Percentiles rank a stretch among this genome's conserved stretches.
These are phyloP conservation scores for Drosophila ogumai DNA, from an alignment of 1,140 invertebrate genomes.

Conservation along the genomic window DNA sequence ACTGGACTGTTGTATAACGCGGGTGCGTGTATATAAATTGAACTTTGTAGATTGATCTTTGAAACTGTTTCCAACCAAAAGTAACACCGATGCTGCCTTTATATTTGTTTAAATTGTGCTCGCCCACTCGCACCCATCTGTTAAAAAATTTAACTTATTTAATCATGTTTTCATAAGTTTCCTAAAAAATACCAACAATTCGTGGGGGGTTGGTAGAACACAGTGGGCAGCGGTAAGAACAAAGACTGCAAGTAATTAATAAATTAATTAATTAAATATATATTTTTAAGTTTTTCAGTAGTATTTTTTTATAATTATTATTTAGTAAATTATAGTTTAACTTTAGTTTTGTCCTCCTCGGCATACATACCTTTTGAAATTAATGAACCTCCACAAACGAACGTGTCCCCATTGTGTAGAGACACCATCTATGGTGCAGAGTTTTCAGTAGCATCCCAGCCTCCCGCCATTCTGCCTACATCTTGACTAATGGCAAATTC, in stretches of 20 bases:
- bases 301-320: no score
- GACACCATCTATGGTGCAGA: not conserved
- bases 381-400: constrained; percentile 2
- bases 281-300: no score
- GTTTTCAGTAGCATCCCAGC: not conserved
- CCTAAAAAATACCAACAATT: no score
- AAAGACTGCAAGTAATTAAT: not conserved
- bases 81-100: no score
- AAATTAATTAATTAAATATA: no score
- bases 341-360: no score
- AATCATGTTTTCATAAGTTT: no score
- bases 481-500: not conserved
- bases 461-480: not conserved
- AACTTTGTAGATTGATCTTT: not conserved
- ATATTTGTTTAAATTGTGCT: not conserved
- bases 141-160: no score
- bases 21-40: not conserved
- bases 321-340: no score
- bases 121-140: constrained; percentile 5
- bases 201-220: no score
- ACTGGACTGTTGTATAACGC: not conserved
- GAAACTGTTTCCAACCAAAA: no score
- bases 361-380: not conserved
- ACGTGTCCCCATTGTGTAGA: not conserved
- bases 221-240: constrained; percentile 15